Evolutionary conservation across 1,140 invertebrate genomes (phyloP), one percentile per base, ranked within the genome.

Genomic region (Nylanderia fulva): DNA sequence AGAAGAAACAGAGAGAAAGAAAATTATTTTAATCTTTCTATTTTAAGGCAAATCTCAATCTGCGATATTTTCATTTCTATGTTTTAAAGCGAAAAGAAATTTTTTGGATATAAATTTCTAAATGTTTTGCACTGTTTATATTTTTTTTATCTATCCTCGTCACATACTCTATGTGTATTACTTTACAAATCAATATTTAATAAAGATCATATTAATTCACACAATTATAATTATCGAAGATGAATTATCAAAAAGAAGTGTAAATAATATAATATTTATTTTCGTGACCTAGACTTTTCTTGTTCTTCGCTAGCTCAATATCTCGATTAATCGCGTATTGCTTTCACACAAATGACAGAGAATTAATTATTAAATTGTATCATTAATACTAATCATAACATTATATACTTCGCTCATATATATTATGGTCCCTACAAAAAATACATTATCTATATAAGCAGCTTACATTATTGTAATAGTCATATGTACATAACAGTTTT

Each of bases 401-500:
- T 72, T 71, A 76, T 84, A 86, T 84, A 79, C 77, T 90, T 75
- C 83, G 89, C 88, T 90, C 88, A 90, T 56, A 87, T 56, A 87
- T 83, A 87, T 89, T 93, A 93, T 93, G 93, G 92, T 93, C 92
- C 92, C 92, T 93, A 93, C 90, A 93, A 93, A 93, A 93, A 93
- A 94, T 93, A 93, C 92, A 90, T 91, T 93, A 94, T 87, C 91
- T 93, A 92, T 93, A 93, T 92, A 94, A 93, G 93, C 92, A 89
- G 84, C 85, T 93, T 92, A 91, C 85, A 85, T 88, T 90, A 87
- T 85, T 77, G 84, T 84, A 86, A 91, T 90, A 90, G 83, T 91
- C 58, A 87, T 91, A 92, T 91, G 68, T 91, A 91, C 90, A 92
- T 88, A 92, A 92, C 90, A 92, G 83, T 91, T 86, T 85, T 79